Percentiles rank a stretch among this genome's conserved stretches.
phyloP scores from a whole-genome alignment of 2,888 invertebrate species.

The Boloria euphrosyne region DNA sequence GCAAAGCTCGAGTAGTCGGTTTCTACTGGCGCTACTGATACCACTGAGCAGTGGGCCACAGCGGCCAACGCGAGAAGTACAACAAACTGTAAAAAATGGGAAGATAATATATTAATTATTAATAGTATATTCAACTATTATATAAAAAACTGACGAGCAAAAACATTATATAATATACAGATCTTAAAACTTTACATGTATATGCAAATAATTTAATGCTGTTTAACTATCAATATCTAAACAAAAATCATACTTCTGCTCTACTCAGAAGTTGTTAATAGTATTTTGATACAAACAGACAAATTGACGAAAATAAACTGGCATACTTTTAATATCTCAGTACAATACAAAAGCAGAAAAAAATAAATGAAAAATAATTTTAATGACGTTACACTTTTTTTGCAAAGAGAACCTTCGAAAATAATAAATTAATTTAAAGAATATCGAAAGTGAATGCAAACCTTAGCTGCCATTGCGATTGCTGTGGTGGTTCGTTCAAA shows the following conservation, averaged over 20 bases:
- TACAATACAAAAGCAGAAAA: background rate
- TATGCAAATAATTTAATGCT: too few relatives aligned
- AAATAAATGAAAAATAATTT: too few relatives aligned
- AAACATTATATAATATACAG: too few relatives aligned
- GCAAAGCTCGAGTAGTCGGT: conserved; percentile 75
- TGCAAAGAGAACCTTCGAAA: background rate
- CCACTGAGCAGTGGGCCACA: conserved; percentile 69
- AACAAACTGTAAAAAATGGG: conserved; percentile 62
- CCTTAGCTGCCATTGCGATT: conserved; percentile 68
- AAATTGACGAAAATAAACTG: too few relatives aligned
- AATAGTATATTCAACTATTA: background rate
- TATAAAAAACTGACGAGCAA: too few relatives aligned
- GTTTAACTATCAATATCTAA: too few relatives aligned
- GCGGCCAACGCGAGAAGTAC: conserved; percentile 67
- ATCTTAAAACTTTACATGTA: too few relatives aligned
- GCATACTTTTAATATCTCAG: background rate
- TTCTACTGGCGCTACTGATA: conserved; percentile 65
- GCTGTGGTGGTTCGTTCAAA: conserved; percentile 52
- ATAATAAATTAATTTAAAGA: background rate
- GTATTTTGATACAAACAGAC: too few relatives aligned
- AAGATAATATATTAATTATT: background rate
- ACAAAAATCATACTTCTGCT: too few relatives aligned
- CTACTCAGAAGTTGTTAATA: too few relatives aligned
- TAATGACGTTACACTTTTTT: too few relatives aligned
- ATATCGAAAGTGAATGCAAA: conserved; percentile 39